Evolutionary conservation across 1,140 invertebrate genomes (phyloP), one percentile per base, ranked within the genome.

Genomic region (Aricia agestis): DNA sequence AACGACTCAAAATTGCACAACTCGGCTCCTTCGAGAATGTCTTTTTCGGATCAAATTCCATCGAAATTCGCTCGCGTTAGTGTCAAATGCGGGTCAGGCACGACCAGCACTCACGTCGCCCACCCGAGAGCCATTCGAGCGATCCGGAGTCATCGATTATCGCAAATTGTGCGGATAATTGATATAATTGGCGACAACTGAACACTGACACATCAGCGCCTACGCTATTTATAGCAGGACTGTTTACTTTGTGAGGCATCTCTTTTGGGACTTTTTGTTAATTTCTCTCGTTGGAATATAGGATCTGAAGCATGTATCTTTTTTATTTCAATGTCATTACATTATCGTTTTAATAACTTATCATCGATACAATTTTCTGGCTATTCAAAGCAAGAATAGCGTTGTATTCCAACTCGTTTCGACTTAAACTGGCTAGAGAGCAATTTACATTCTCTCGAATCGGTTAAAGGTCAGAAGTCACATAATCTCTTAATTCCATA

Each of bases 101-200:
- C 58, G 58, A 59, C 17, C 52, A 10, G 13, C 13, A 58, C 52
- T n/a, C 52, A 17, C 18, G n/a, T 19, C 58, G n/a, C 58, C 58
- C 58, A 59, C 58, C 58, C 58, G 52, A 59, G n/a, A 59, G 7
- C 18, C 15, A 19, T 17, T 17, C 15, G 18, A 59, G 5, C 58
- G 58, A 17, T 71, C 66, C 32, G 17, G n/a, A 15, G 52, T 42
- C 6, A 59, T 72, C 72, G 70, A 66, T 75, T 69, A 71, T 70
- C 68, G 66, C 75, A 69, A 75, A 78, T 78, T 76, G 75, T 72
- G 72, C 74, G 77, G 69, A 71, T 75, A 78, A 76, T 78, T 72
- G 67, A 45, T 41, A 66, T 74, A 78, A 78, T 76, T 73, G 67
- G 66, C 73, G 73, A 68, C 17, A 25, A 1, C 17, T 19, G 70